Conservation (phyloP, 2,888 invertebrate species). For the Mellilla xanthometata region DNA sequence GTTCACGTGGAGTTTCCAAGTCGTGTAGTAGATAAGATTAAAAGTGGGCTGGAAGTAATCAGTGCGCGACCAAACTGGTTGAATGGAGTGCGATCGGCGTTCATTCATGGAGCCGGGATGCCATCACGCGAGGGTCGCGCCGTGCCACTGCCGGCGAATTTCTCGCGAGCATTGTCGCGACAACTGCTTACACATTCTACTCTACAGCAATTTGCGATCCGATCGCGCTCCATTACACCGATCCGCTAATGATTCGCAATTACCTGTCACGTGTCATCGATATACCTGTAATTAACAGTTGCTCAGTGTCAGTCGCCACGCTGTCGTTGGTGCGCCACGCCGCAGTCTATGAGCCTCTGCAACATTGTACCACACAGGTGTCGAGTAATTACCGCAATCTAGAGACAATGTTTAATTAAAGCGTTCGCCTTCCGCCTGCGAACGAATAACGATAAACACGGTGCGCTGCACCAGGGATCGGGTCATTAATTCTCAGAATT, state of each 20-base stretch:
- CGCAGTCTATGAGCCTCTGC: slow-evolving; percentile 14
- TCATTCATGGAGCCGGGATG: slow-evolving; percentile 74
- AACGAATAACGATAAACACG: slow-evolving; percentile 38
- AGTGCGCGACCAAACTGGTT: slow-evolving; percentile 79
- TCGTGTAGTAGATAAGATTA: slow-evolving; percentile 76
- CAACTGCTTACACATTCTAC: slow-evolving; percentile 30
- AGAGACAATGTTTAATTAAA: slow-evolving; percentile 36
- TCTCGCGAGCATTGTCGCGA: too few species aligned
- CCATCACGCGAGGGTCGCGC: slow-evolving; percentile 63
- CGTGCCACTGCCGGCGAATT: slow-evolving; percentile 30
- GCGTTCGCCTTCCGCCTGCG: slow-evolving; percentile 27
- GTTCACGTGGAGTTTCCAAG: slow-evolving; percentile 55
- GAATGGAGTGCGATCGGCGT: slow-evolving; percentile 58
- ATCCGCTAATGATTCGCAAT: slow-evolving; percentile 46
- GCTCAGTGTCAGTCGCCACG: slow-evolving; percentile 30
- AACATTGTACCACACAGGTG: slow-evolving; percentile 33
- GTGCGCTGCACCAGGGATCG: slow-evolving; percentile 33
- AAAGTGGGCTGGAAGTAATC: slow-evolving; percentile 72
- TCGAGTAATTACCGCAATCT: slow-evolving; percentile 34
- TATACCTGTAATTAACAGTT: slow-evolving; percentile 37
- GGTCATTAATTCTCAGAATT: slow-evolving; percentile 53
- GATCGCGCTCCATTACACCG: slow-evolving; percentile 41
- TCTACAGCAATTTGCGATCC: slow-evolving; percentile 41
- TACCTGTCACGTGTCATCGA: slow-evolving; percentile 34
- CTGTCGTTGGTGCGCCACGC: slow-evolving; percentile 6